Percentiles rank a stretch among this genome's conserved stretches.
These are phyloP conservation scores for Baronia brevicornis DNA, from an alignment of 2,888 invertebrate genomes.

Conservation along the genomic window DNA sequence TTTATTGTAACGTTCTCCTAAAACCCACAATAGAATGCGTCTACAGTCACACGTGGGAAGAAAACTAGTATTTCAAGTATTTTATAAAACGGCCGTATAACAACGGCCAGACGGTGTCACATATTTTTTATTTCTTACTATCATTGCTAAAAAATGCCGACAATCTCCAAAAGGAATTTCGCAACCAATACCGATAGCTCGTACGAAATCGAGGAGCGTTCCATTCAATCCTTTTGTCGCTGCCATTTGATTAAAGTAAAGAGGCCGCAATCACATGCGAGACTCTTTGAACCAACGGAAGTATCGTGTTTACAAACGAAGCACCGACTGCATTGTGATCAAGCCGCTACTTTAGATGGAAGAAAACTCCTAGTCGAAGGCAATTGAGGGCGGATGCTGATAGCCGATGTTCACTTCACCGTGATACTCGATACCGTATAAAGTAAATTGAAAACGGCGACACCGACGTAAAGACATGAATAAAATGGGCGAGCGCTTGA, in stretches of 20 bases:
- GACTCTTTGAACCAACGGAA: slow-evolving; percentile 62
- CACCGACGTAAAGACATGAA: slow-evolving; percentile 39
- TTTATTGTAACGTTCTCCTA: slow-evolving; percentile 4
- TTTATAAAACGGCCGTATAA: no score
- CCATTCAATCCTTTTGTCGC: slow-evolving; percentile 73
- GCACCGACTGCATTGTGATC: slow-evolving; percentile 62
- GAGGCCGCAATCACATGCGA: slow-evolving; percentile 68
- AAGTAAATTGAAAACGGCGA: slow-evolving; percentile 44
- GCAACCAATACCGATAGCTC: slow-evolving; percentile 64
- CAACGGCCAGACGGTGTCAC: no score
- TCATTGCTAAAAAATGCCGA: slow-evolving; percentile 51
- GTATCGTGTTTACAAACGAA: slow-evolving; percentile 73
- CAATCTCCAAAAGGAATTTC: slow-evolving; percentile 52
- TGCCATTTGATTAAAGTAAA: slow-evolving; percentile 72
- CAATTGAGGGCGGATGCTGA: slow-evolving; percentile 53
- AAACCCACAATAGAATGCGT: slow-evolving; percentile 15
- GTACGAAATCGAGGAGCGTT: slow-evolving; percentile 62
- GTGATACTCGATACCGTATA: slow-evolving; percentile 42
- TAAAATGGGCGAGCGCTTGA: slow-evolving; percentile 31
- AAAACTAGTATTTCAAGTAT: no score
- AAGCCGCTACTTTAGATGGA: slow-evolving; percentile 18
- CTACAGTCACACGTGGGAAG: slow-evolving; percentile 12
- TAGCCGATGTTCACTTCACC: slow-evolving; percentile 45
- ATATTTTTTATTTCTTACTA: slow-evolving; percentile 28
- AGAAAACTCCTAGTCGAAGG: slow-evolving; percentile 45